A percentile compares a stretch with the other conserved stretches of the same genome.
These are phyloP conservation scores for Idaea aversata DNA, from an alignment of 2,888 invertebrate genomes.

Conservation along the genomic window DNA sequence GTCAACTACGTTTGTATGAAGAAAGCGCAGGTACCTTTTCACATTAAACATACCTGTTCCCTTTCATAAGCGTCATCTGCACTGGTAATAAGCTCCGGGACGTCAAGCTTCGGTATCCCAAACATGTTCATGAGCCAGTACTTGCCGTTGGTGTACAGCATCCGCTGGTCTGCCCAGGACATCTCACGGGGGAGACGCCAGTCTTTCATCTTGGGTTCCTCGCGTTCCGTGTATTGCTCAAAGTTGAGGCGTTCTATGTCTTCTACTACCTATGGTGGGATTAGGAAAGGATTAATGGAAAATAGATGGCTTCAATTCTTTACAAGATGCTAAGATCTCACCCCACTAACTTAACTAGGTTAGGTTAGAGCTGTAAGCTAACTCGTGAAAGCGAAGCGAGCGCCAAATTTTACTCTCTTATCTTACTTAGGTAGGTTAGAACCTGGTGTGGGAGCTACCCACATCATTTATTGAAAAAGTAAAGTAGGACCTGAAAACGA, in stretches of 20 bases:
- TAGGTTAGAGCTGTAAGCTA: too few species aligned
- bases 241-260: conserved; percentile 93
- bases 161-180: conserved; percentile 82
- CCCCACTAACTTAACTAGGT: too few species aligned
- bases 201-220: conserved; percentile 87
- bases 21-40: too few species aligned
- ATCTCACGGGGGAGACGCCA: conserved; percentile 84
- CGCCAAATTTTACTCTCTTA: not conserved
- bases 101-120: conserved; percentile 82
- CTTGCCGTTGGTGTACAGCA: conserved; percentile 82
- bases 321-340: too few species aligned
- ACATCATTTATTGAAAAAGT: too few species aligned
- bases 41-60: conserved; percentile 47
- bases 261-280: conserved; percentile 80
- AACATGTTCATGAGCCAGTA: conserved; percentile 79
- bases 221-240: conserved; percentile 77
- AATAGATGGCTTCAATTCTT: too few species aligned
- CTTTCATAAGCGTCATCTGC: conserved; percentile 78
- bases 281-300: not conserved
- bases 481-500: too few species aligned
- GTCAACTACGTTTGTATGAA: too few species aligned
- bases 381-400: too few species aligned
- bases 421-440: too few species aligned
- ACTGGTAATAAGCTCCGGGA: conserved; percentile 84
- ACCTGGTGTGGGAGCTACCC: too few species aligned